Conservation (phyloP, 2,888 invertebrate genomes). For the Leucophenga maculata region DNA sequence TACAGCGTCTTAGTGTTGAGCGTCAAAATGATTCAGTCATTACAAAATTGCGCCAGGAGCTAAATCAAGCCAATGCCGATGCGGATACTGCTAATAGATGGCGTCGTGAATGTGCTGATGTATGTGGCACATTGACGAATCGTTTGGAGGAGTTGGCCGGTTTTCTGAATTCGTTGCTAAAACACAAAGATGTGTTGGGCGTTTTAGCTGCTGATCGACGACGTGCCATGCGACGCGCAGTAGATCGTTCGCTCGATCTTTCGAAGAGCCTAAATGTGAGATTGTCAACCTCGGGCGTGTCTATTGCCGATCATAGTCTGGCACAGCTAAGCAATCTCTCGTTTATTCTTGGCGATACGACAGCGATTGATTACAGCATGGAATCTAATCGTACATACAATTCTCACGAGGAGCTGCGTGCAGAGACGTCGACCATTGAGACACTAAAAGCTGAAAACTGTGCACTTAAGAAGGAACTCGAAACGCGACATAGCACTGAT, state of each 20-base stretch:
- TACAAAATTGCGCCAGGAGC: conserved; percentile 56
- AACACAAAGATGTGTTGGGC: conserved; percentile 75
- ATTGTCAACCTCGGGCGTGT: conserved; percentile 66
- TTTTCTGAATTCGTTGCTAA: conserved; percentile 76
- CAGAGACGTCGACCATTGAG: conserved; percentile 49
- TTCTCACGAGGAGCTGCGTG: conserved; percentile 60
- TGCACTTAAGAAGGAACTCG: conserved; percentile 60
- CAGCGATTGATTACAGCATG: conserved; percentile 35
- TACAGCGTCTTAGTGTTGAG: conserved; percentile 58
- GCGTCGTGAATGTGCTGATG: conserved; percentile 68
- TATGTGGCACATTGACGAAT: conserved; percentile 73
- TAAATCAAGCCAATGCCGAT: conserved; percentile 59
- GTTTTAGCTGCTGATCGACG: conserved; percentile 74
- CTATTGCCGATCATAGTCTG: conserved; percentile 73
- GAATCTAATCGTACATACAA: conserved; percentile 58
- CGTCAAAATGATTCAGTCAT: conserved; percentile 54
- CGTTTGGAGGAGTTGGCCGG: conserved; percentile 77
- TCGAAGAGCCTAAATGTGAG: conserved; percentile 74
- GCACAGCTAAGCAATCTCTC: conserved; percentile 73
- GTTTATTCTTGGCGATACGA: conserved; percentile 66
- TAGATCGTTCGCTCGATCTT: conserved; percentile 75
- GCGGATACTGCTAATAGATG: conserved; percentile 66
- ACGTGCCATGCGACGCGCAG: conserved; percentile 74
- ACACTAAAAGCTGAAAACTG: conserved; percentile 63
- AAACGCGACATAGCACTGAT: conserved; percentile 54